Evolutionary conservation across 2,888 invertebrate species (phyloP).

Genomic region (Galerucella calmariensis): DNA sequence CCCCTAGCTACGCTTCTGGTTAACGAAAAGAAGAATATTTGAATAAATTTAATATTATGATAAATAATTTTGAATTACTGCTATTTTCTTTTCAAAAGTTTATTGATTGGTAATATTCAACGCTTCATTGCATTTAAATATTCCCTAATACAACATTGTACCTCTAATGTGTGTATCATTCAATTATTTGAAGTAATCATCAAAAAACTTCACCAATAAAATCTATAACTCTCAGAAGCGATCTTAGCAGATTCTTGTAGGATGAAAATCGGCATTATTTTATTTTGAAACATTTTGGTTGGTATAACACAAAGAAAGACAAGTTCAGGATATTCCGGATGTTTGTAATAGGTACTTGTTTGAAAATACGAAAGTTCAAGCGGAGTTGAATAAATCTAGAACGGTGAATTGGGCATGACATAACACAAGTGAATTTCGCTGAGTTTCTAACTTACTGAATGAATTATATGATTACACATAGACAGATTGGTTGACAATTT

Average conservation of each 20-base stretch:
- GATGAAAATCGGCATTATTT: not conserved
- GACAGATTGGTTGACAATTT: too few species aligned
- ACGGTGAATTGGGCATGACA: not conserved
- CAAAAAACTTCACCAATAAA: not conserved
- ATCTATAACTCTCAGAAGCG: not conserved
- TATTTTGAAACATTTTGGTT: not conserved
- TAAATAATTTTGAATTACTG: too few species aligned
- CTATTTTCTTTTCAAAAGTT: too few species aligned
- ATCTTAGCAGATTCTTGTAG: not conserved
- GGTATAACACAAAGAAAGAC: not conserved
- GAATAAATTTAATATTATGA: too few species aligned
- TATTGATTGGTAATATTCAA: too few species aligned
- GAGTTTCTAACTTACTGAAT: not conserved
- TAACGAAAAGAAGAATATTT: too few species aligned
- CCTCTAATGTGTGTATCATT: not conserved
- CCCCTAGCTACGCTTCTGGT: too few species aligned
- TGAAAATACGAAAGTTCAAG: not conserved
- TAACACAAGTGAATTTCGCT: not conserved
- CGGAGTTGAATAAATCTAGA: conserved; percentile 2
- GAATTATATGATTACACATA: too few species aligned
- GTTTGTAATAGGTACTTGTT: conserved; percentile 3
- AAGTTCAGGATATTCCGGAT: conserved; percentile 3
- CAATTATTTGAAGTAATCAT: not conserved
- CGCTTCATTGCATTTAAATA: not conserved
- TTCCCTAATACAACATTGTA: not conserved